Percentiles rank a stretch among this genome's conserved stretches.
Evolutionary conservation across 2,113 vertebrate genomes (phyloP).

Genomic region (Meleagris gallopavo): DNA sequence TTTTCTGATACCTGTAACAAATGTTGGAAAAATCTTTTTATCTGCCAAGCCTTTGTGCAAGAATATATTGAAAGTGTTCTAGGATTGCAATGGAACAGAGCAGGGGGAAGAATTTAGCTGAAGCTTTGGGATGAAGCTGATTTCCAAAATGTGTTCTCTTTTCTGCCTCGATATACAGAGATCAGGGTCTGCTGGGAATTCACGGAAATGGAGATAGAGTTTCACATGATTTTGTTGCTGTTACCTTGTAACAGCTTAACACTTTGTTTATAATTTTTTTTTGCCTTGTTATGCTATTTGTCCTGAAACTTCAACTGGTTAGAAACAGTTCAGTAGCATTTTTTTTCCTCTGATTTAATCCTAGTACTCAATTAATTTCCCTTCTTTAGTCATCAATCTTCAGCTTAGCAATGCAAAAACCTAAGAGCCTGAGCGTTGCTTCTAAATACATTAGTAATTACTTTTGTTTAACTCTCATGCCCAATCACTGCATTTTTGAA

Average conservation of each 20-base stretch:
- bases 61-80: background rate
- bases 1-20: background rate
- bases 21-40: background rate
- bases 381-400: background rate
- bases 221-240: background rate
- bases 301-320: background rate
- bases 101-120: background rate
- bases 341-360: constrained; percentile 3
- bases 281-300: background rate
- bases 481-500: background rate
- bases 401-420: constrained; percentile 12
- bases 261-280: background rate
- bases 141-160: fast-evolving
- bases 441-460: background rate
- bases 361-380: constrained; percentile 23
- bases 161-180: background rate
- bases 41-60: background rate
- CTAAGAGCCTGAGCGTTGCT: constrained; percentile 22
- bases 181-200: background rate
- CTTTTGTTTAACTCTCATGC: background rate
- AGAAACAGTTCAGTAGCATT: background rate
- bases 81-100: background rate
- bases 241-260: background rate
- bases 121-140: background rate
- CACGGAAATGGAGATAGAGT: background rate